Conservation (phyloP, 2,113 vertebrate species). For the Ciconia maguari region DNA sequence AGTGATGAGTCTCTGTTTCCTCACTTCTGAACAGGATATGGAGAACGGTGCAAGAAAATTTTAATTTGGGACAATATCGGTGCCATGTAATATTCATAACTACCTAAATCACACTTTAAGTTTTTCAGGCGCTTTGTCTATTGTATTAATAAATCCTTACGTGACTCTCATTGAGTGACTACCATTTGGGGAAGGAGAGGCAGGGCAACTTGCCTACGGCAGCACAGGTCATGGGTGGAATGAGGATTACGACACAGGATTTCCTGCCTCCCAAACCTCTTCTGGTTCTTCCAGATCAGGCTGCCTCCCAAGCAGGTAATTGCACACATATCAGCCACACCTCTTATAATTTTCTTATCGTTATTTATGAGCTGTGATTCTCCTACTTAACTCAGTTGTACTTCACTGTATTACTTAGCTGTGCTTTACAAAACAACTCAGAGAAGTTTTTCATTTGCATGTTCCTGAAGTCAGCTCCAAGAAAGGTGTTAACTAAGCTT, state of each 20-base stretch:
- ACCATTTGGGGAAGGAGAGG: neutral
- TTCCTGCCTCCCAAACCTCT: slow-evolving; percentile 21
- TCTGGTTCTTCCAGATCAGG: slow-evolving; percentile 31
- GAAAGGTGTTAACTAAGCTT: neutral
- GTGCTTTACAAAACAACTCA: neutral
- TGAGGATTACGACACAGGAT: neutral
- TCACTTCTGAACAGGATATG: neutral
- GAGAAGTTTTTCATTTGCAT: neutral
- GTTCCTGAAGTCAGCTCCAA: neutral
- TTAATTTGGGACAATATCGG: neutral
- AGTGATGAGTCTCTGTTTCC: neutral
- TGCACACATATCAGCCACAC: slow-evolving; percentile 14
- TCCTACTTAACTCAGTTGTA: neutral
- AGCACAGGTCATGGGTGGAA: neutral
- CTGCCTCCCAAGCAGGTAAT: slow-evolving; percentile 36
- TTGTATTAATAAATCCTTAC: neutral
- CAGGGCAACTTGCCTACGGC: neutral
- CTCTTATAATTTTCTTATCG: slow-evolving; percentile 35
- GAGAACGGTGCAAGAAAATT: neutral
- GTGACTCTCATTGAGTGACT: neutral
- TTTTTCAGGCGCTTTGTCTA: neutral
- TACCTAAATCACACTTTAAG: neutral
- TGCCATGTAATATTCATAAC: neutral
- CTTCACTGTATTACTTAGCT: slow-evolving; percentile 2
- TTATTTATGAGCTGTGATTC: slow-evolving; percentile 29